Conservation (phyloP, 2,888 invertebrate genomes). For the Drosophila anomelani region DNA sequence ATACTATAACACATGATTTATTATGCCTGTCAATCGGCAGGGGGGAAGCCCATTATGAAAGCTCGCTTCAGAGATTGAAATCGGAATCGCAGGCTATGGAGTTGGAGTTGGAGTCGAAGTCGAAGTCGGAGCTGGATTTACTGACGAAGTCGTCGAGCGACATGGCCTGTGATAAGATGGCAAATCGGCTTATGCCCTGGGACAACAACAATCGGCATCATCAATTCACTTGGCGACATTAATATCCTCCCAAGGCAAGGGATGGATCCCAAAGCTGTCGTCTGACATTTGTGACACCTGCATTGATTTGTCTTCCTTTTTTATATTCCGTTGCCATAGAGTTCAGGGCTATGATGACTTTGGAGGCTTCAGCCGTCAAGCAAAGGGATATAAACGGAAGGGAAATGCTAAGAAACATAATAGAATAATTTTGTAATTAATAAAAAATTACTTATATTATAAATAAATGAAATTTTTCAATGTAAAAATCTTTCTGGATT, state of each 20-base stretch:
- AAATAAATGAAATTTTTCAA: neutral
- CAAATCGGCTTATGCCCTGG: constrained; percentile 72
- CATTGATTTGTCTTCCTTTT: constrained; percentile 77
- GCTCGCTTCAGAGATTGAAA: constrained; percentile 69
- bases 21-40: constrained; percentile 73
- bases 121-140: constrained; percentile 1
- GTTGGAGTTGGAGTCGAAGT: neutral
- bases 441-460: neutral
- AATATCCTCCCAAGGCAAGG: constrained; percentile 62
- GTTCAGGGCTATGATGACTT: constrained; percentile 1
- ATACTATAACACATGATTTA: constrained; percentile 79
- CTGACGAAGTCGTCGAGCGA: constrained; percentile 24
- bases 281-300: constrained; percentile 81
- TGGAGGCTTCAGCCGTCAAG: neutral
- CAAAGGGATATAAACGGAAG: neutral
- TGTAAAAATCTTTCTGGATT: neutral
- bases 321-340: constrained; percentile 13
- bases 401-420: neutral
- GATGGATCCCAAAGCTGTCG: constrained; percentile 68
- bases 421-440: neutral
- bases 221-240: constrained; percentile 79
- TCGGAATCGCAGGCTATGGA: constrained; percentile 35
- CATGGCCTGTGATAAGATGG: constrained; percentile 72
- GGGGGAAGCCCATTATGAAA: constrained; percentile 73
- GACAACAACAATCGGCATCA: constrained; percentile 74